A percentile compares a stretch with the other conserved stretches of the same genome.
phyloP scores from a whole-genome alignment of 2,797 vertebrate species.

The Arctocebus calabarensis region DNA sequence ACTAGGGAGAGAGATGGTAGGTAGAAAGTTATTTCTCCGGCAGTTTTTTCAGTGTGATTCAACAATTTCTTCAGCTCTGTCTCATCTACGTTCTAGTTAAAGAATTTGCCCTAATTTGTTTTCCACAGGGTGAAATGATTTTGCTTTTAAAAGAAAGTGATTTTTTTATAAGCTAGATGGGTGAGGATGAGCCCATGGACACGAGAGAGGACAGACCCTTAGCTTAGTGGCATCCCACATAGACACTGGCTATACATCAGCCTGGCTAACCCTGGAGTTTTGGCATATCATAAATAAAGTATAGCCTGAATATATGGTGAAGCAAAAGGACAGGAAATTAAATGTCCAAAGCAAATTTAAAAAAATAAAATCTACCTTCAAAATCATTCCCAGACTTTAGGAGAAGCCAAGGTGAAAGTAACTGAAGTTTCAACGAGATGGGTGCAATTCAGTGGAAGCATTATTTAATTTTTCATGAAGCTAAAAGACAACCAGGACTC shows the following conservation, averaged over 20 bases:
- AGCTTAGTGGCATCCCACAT: background rate
- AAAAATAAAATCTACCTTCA: background rate
- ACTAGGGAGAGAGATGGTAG: background rate
- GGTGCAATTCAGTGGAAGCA: background rate
- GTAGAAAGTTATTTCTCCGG: background rate
- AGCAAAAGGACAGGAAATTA: background rate
- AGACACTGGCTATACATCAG: background rate
- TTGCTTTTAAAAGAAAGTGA: background rate
- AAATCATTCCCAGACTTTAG: background rate
- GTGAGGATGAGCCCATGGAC: background rate
- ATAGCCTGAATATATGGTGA: too few species aligned
- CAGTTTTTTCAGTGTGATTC: background rate
- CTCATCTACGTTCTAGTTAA: background rate
- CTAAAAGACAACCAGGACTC: background rate
- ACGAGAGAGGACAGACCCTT: background rate
- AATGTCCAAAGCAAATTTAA: background rate
- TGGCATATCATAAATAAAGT: background rate
- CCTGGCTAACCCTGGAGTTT: background rate
- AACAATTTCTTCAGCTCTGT: background rate
- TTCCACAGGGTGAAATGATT: background rate
- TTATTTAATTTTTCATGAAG: background rate
- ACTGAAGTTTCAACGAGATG: background rate
- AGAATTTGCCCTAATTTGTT: constrained; percentile 1
- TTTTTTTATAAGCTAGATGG: background rate
- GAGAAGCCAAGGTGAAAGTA: too few species aligned